These are phyloP conservation scores for Varanus salvator DNA, from an alignment of 2,113 vertebrate genomes.

Conservation along the genomic window DNA sequence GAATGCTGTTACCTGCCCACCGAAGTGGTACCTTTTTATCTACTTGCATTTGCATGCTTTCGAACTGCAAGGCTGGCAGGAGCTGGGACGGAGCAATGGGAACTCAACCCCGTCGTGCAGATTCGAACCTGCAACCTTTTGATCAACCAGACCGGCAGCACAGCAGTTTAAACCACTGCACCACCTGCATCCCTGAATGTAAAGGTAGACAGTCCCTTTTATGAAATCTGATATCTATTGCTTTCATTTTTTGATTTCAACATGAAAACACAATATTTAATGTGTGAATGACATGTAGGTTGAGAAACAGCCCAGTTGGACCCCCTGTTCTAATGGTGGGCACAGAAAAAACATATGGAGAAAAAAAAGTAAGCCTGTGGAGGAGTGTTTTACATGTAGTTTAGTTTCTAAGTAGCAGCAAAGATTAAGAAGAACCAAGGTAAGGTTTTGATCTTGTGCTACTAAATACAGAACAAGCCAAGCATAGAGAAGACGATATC, in stretches of 20 bases:
- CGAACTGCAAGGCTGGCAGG: too few relatives aligned
- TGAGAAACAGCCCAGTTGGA: not conserved
- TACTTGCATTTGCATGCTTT: too few relatives aligned
- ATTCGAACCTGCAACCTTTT: too few relatives aligned
- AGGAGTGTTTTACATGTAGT: not conserved
- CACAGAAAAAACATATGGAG: not conserved
- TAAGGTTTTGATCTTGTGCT: not conserved
- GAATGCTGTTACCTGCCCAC: too few relatives aligned
- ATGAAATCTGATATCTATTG: not conserved
- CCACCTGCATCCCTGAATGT: not conserved
- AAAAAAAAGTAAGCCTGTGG: not conserved
- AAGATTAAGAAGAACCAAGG: not conserved
- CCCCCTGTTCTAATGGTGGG: not conserved
- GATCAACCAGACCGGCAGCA: too few relatives aligned
- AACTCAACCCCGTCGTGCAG: too few relatives aligned
- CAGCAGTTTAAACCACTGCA: too few relatives aligned
- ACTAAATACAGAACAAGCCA: not conserved
- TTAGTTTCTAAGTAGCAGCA: not conserved
- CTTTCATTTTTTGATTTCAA: not conserved
- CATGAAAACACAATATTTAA: not conserved
- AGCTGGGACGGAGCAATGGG: too few relatives aligned
- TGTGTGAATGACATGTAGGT: not conserved
- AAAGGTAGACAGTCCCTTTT: not conserved
- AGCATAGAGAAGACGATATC: not conserved
- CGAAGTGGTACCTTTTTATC: too few relatives aligned